Conservation (phyloP, 2,888 invertebrate species). For the Nineta flava region DNA sequence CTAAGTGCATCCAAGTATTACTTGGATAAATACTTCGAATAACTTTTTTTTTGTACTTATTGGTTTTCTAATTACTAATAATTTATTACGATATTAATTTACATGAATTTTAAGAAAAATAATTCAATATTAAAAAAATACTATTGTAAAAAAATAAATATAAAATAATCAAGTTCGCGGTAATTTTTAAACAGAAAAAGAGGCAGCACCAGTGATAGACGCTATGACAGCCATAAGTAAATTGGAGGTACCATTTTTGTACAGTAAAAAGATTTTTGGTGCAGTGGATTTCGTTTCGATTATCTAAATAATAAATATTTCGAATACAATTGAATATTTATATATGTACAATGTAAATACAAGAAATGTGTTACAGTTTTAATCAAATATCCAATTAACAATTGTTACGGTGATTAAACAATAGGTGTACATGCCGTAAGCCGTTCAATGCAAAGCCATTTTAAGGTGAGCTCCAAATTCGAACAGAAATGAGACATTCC, state of each 20-base stretch:
- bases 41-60: too few relatives aligned
- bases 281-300: constrained; percentile 2
- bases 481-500: background rate
- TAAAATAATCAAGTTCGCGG: too few relatives aligned
- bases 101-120: background rate
- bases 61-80: background rate
- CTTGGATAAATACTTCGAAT: too few relatives aligned
- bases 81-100: background rate
- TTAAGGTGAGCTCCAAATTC: constrained; percentile 6
- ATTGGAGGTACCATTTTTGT: constrained; percentile 6
- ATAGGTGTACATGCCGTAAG: background rate
- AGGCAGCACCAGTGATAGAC: constrained; percentile 4
- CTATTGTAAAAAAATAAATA: background rate
- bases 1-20: too few relatives aligned
- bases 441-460: constrained; percentile 3
- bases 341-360: background rate
- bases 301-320: constrained; percentile 1
- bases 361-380: too few relatives aligned
- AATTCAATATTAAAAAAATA: background rate
- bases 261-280: constrained; percentile 5
- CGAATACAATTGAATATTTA: background rate
- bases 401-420: background rate
- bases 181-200: background rate
- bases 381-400: too few relatives aligned
- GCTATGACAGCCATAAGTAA: constrained; percentile 1